Conservation (phyloP, 2,888 invertebrate species). For the Dorcus parallelipipedus region DNA sequence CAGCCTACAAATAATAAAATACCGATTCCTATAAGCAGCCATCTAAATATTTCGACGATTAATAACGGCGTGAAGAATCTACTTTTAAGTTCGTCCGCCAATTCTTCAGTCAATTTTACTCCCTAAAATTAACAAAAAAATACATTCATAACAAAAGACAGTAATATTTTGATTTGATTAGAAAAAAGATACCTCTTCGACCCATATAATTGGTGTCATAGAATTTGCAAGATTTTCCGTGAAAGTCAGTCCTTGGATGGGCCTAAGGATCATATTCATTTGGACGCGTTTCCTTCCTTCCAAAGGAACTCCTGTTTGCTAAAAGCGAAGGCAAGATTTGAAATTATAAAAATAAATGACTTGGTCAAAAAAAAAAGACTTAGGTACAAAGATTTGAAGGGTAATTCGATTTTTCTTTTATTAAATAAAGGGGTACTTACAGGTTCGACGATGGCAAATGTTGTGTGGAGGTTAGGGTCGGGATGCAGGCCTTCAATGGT, state of each 20-base stretch:
- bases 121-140: constrained; percentile 11
- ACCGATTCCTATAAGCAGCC: constrained; percentile 5
- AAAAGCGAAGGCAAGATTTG: constrained; percentile 15
- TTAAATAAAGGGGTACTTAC: constrained; percentile 47
- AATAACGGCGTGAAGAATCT: background rate
- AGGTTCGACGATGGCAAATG: constrained; percentile 64
- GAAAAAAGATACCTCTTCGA: constrained; percentile 56
- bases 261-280: constrained; percentile 61
- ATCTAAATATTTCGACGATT: constrained; percentile 4
- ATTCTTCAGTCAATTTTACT: constrained; percentile 7
- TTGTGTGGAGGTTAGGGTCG: constrained; percentile 55
- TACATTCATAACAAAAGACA: background rate
- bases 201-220: constrained; percentile 60
- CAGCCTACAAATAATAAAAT: background rate
- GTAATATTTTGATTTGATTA: background rate
- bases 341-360: background rate
- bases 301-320: constrained; percentile 61
- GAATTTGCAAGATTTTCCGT: constrained; percentile 51
- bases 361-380: too few species aligned
- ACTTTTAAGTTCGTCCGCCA: constrained; percentile 4
- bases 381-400: background rate
- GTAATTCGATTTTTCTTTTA: background rate
- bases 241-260: constrained; percentile 48
- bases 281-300: constrained; percentile 61
- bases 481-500: constrained; percentile 60